phyloP scores from a whole-genome alignment of 1,140 invertebrate species.

The Drosophila trapezifrons region DNA sequence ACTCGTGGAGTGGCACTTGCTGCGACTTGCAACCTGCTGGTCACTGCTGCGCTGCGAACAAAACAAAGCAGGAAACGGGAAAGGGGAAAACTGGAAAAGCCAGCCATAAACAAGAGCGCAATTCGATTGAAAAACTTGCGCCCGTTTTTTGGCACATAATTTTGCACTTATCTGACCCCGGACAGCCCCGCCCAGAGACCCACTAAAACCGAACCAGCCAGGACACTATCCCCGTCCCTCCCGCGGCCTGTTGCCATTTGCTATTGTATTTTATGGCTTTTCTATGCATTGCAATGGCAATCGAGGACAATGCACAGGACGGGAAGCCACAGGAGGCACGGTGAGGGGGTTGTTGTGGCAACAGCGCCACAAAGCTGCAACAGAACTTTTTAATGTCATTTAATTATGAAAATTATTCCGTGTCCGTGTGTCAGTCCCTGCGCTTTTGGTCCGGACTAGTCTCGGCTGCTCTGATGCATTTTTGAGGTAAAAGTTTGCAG shows the following conservation, averaged over 20 bases:
- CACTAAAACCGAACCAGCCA: not conserved
- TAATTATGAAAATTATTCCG: conserved; percentile 71
- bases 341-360: not conserved
- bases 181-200: conserved; percentile 37
- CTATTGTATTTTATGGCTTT: conserved; percentile 72
- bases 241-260: conserved; percentile 44
- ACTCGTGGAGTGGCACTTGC: conserved; percentile 41
- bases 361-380: conserved; percentile 28
- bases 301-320: conserved; percentile 44
- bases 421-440: conserved; percentile 23
- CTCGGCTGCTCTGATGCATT: conserved; percentile 7
- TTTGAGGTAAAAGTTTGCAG: conserved; percentile 1
- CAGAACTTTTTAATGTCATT: conserved; percentile 68
- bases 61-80: conserved; percentile 35
- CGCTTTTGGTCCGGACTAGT: conserved; percentile 27
- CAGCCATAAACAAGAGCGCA: conserved; percentile 57
- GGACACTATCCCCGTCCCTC: conserved; percentile 13
- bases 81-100: conserved; percentile 31
- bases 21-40: conserved; percentile 33
- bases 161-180: conserved; percentile 77
- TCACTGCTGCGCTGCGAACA: conserved; percentile 16
- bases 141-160: conserved; percentile 64
- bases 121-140: conserved; percentile 77
- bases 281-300: conserved; percentile 70
- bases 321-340: conserved; percentile 3